These are phyloP conservation scores for Centropus unirufus DNA, from an alignment of 2,113 vertebrate genomes.

Conservation along the genomic window DNA sequence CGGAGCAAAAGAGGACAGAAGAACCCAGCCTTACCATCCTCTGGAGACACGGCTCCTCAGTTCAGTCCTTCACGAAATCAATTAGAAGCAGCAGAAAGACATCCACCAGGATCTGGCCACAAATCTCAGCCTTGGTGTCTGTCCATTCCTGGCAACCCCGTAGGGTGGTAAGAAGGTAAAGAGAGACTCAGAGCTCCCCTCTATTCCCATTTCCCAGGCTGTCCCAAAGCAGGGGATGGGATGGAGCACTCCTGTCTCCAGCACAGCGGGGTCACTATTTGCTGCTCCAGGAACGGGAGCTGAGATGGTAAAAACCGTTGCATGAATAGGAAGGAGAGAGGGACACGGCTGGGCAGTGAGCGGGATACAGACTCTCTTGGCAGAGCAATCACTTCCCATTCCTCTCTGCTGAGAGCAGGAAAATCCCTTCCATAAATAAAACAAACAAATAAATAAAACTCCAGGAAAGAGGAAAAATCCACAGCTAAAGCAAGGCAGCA, in stretches of 20 bases:
- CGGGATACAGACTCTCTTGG: background rate
- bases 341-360: background rate
- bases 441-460: background rate
- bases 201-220: background rate
- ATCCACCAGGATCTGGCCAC: background rate
- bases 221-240: background rate
- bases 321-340: background rate
- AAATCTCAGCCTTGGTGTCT: background rate
- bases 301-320: background rate
- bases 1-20: background rate
- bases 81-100: background rate
- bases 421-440: constrained; percentile 44
- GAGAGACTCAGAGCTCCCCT: background rate
- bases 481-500: background rate
- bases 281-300: background rate
- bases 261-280: background rate
- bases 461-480: background rate
- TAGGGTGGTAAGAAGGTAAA: background rate
- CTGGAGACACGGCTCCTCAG: background rate
- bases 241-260: background rate
- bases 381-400: background rate
- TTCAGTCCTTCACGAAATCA: background rate
- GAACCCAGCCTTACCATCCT: background rate
- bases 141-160: background rate
- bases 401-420: background rate